Conservation (phyloP, 2,797 vertebrate species). For the Pelochelys cantorii region DNA sequence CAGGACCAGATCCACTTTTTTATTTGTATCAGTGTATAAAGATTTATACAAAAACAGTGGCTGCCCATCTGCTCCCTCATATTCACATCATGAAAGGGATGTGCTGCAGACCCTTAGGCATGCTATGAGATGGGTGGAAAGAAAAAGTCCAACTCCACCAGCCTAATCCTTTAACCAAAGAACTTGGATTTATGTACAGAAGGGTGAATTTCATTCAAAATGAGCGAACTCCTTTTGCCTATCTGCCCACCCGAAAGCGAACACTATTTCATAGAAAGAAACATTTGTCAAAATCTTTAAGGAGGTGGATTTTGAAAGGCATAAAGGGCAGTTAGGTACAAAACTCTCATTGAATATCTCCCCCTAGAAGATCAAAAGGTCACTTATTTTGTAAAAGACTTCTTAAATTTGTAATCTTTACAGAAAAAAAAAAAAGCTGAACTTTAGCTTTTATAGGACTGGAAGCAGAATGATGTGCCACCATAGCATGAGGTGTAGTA, state of each 20-base stretch:
- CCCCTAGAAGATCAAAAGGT: accelerated
- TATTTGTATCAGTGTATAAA: neutral
- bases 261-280: neutral
- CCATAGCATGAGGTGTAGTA: accelerated
- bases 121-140: neutral
- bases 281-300: neutral
- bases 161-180: neutral
- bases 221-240: neutral
- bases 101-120: neutral
- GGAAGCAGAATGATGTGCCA: accelerated
- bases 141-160: neutral
- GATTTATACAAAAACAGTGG: neutral
- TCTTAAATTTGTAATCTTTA: neutral
- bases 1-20: neutral
- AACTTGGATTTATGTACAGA: neutral
- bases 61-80: neutral
- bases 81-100: neutral
- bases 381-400: neutral
- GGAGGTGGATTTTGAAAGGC: neutral
- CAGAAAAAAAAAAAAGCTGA: neutral
- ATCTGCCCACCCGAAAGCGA: neutral
- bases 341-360: neutral
- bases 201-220: neutral
- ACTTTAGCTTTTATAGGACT: neutral
- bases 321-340: neutral